Evolutionary conservation across 2,797 vertebrate genomes (phyloP).

Genomic region (Bothrops alternatus): DNA sequence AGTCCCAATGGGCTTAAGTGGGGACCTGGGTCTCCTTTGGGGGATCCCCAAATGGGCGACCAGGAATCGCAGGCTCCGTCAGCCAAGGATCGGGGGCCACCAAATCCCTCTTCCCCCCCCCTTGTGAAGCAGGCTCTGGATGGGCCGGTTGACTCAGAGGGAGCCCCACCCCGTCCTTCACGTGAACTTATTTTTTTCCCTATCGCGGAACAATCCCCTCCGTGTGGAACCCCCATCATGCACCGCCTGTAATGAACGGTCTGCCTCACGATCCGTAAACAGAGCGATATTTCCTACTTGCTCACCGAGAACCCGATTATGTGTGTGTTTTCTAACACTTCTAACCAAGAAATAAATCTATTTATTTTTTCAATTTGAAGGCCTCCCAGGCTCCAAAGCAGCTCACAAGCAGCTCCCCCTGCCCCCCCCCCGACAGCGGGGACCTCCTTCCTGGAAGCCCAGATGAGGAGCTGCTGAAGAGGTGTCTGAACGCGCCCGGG

Average conservation of each 20-base stretch:
- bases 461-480: neutral
- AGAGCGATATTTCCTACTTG: too few relatives aligned
- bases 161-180: neutral
- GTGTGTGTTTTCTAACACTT: neutral
- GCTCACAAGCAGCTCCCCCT: neutral
- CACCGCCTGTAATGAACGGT: accelerated
- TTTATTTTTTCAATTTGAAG: neutral
- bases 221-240: neutral
- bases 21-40: neutral
- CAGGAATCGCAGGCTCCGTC: neutral
- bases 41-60: neutral
- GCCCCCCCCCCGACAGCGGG: neutral
- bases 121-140: neutral
- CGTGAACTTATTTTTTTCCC: neutral
- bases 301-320: neutral
- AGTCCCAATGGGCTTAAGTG: neutral
- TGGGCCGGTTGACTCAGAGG: neutral
- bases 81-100: neutral
- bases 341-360: neutral
- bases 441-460: neutral
- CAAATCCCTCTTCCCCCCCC: neutral
- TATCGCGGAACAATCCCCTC: too few relatives aligned
- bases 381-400: neutral
- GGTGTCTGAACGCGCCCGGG: accelerated
- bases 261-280: too few relatives aligned